These are phyloP conservation scores for Phengaris alcon DNA, from an alignment of 2,888 invertebrate genomes.

Conservation along the genomic window DNA sequence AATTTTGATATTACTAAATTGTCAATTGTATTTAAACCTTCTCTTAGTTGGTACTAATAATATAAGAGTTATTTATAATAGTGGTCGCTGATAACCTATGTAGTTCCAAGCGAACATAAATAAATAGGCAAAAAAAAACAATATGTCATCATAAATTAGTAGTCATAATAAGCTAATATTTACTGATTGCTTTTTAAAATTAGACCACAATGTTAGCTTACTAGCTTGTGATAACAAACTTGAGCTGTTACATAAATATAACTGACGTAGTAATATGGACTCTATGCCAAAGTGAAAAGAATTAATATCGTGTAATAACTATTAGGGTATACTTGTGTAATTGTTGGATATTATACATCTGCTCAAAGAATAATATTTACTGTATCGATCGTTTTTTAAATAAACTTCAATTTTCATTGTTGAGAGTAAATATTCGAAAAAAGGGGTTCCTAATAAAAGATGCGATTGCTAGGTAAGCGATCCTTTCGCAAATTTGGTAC, in stretches of 20 bases:
- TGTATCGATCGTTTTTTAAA: background rate
- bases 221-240: constrained; percentile 23
- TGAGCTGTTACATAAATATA: constrained; percentile 41
- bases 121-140: background rate
- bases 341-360: constrained; percentile 2
- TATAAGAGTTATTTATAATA: too few species aligned
- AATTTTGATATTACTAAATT: too few species aligned
- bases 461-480: background rate
- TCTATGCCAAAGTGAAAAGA: constrained; percentile 27
- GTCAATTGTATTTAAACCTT: too few species aligned
- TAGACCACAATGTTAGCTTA: background rate
- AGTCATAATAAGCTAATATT: background rate
- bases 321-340: background rate
- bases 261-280: constrained; percentile 28
- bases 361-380: background rate
- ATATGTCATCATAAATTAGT: background rate
- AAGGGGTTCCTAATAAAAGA: background rate
- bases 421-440: background rate
- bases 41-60: too few species aligned
- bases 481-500: too few species aligned
- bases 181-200: constrained; percentile 10
- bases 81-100: too few species aligned
- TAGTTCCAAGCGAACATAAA: too few species aligned
- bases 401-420: background rate
- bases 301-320: background rate